Conservation (phyloP, 2,888 invertebrate species). For the Epirrita christyi region DNA sequence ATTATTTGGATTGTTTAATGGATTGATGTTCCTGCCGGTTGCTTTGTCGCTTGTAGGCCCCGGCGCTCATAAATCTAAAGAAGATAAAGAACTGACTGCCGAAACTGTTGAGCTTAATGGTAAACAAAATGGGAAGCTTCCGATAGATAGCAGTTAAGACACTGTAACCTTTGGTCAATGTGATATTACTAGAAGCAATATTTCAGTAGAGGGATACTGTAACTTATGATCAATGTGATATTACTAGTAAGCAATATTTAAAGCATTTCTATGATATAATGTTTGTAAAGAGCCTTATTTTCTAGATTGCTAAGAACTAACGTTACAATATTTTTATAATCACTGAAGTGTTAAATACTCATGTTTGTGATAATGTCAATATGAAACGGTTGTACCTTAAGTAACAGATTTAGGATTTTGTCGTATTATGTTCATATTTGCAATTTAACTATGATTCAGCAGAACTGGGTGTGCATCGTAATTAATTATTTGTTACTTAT, state of each 20-base stretch:
- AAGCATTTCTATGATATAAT: neutral
- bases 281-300: constrained; percentile 5
- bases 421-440: neutral
- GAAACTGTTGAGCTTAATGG: constrained; percentile 70
- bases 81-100: constrained; percentile 45
- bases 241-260: constrained; percentile 13
- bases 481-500: too few species aligned
- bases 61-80: constrained; percentile 65
- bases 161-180: neutral
- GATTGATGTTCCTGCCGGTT: constrained; percentile 90
- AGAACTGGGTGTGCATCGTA: neutral
- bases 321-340: too few species aligned
- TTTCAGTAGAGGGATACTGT: too few species aligned
- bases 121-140: constrained; percentile 51
- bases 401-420: neutral
- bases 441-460: neutral
- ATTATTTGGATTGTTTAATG: constrained; percentile 91
- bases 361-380: neutral
- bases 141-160: constrained; percentile 8
- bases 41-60: constrained; percentile 90
- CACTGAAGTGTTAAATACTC: neutral
- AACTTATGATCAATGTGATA: constrained; percentile 13
- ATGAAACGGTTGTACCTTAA: neutral
- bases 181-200: constrained; percentile 27
- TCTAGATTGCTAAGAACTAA: neutral